These are phyloP conservation scores for Lycaon pictus DNA, from an alignment of 2,113 vertebrate species.

Conservation along the genomic window DNA sequence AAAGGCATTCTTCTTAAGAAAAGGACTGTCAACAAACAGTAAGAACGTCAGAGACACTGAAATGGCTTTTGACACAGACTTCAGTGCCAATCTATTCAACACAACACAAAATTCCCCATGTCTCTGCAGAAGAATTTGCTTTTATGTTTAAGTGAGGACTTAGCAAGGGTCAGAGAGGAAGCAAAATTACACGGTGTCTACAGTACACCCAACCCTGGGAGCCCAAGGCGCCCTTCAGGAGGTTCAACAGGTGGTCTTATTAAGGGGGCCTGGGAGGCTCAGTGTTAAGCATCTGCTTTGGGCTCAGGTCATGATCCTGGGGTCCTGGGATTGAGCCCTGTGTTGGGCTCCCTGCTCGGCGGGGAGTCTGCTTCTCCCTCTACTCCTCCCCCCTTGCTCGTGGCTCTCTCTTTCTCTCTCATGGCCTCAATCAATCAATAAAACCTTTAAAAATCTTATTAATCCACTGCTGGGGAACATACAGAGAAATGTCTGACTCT, in stretches of 20 bases:
- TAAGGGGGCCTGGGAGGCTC: no score
- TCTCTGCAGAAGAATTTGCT: not conserved
- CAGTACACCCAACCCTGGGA: rapidly evolving
- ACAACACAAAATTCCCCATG: not conserved
- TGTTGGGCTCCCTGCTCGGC: no score
- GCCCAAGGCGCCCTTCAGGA: rapidly evolving
- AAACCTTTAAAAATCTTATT: not conserved
- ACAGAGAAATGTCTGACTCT: not conserved
- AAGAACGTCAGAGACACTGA: constrained; percentile 46
- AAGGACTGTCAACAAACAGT: not conserved
- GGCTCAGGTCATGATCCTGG: no score
- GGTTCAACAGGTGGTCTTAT: no score
- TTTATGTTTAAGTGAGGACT: constrained; percentile 6
- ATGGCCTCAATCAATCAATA: no score
- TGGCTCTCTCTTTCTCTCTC: no score
- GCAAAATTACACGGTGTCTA: rapidly evolving
- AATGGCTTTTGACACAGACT: not conserved
- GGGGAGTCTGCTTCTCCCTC: no score
- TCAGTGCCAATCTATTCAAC: not conserved
- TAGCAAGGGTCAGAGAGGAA: not conserved
- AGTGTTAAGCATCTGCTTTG: no score
- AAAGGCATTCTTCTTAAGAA: constrained; percentile 50
- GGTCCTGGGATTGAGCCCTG: no score
- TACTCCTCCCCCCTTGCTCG: no score
- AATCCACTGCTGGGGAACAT: not conserved